Base-by-base conservation (phyloP, 2,888 invertebrate species). In the Nemotelus pantherinus region DNA sequence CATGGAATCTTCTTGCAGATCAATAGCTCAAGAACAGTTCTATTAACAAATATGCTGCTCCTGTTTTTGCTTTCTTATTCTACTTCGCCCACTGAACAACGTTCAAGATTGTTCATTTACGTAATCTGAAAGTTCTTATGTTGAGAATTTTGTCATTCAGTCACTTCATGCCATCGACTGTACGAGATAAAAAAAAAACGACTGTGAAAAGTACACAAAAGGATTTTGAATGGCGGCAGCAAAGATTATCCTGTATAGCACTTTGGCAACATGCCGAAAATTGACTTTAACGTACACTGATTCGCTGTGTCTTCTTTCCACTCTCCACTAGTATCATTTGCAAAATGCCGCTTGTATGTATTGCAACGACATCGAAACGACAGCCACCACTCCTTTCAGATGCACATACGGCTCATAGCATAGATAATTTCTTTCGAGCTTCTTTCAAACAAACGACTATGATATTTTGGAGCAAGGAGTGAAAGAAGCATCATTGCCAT, bases 231-330 rank as follows among this genome's bases (percentile, higher is more conserved):
- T 70, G 70, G 70, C 70, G 70, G 55, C 70, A 70, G 25, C 70
- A 70, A 55, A 74, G 74, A 74, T 74, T 74, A 74, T 74, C 74
- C 60, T 44, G 48, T 50, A 63, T 63, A 74, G 74, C 60, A 63
- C 63, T 74, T 74, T 74, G 74, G 74, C 74, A 74, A 50, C 39
- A 60, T 74, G 74, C 74, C 74, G 60, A 58, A 57, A 57, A 72
- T 74, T 48, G 63, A 74, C 63, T 74, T 74, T 60, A 47, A 74
- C 50, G 41, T 63, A 50, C 41, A 44, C 25, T 55, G 6, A 7
- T 25, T 25, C 25, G 25, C 25, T 25, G 25, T 25, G 41, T 63
- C 41, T 63, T 39, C 25, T 50, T 70, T 43, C 55, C 70, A 3
- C 60, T 41, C 50, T 50, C 9, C 9, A 7, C 50, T 50, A 50